Conservation (phyloP, 2,888 invertebrate species). For the Tetanocera ferruginea region DNA sequence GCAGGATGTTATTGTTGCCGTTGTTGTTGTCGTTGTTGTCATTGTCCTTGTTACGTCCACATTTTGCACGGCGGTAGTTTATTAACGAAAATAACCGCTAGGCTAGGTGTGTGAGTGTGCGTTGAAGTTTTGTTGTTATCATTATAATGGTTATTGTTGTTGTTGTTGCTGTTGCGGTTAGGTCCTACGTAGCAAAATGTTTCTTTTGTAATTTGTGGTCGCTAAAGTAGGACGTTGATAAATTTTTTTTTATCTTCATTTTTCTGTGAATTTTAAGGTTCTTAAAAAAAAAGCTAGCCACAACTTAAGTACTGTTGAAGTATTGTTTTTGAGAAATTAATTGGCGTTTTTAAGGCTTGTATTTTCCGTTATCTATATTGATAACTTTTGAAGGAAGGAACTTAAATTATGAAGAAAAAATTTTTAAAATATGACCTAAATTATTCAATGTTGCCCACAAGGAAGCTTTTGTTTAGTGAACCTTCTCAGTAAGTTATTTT, state of each 20-base stretch:
- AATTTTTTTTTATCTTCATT: not conserved
- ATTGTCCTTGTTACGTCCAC: constrained; percentile 37
- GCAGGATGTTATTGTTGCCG: constrained; percentile 27
- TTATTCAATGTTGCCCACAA: too few species aligned
- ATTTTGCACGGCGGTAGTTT: constrained; percentile 46
- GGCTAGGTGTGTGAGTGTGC: constrained; percentile 15
- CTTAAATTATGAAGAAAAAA: too few species aligned
- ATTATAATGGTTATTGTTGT: not conserved
- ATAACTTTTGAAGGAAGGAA: too few species aligned
- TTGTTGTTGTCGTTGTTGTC: constrained; percentile 20
- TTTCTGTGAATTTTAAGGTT: too few species aligned
- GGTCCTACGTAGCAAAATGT: constrained; percentile 4
- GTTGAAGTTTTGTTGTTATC: not conserved
- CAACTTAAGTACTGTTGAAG: too few species aligned
- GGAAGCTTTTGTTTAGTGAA: too few species aligned
- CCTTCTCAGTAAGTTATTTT: too few species aligned
- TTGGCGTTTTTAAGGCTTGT: too few species aligned
- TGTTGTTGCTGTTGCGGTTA: not conserved
- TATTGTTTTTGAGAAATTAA: too few species aligned
- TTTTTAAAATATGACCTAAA: too few species aligned
- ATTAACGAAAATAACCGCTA: constrained; percentile 48
- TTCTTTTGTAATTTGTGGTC: constrained; percentile 39
- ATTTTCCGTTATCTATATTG: too few species aligned
- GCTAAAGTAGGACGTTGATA: constrained; percentile 11
- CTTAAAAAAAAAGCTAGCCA: too few species aligned